Base-by-base conservation (phyloP, 2,797 vertebrate genomes). In the Florisuga fusca region DNA sequence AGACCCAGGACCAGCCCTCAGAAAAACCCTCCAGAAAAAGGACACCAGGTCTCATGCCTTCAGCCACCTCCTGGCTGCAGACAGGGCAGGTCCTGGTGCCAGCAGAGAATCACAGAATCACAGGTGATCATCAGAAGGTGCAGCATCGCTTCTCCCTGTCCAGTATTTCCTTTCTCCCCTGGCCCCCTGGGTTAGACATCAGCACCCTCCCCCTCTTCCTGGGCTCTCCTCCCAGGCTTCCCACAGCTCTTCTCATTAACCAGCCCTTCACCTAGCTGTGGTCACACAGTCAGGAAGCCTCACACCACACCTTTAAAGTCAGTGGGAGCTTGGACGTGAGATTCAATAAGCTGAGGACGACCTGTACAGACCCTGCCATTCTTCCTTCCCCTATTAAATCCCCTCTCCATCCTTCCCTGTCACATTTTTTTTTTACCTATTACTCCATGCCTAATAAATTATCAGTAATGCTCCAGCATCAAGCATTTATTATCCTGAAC, bases 401-500 rank as follows among this genome's bases (percentile, higher is more conserved):
- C 48, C 34, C 43, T 93, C 89, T 90, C 58, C 53, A 53, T 88
- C 75, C 63, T 91, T 79, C 91, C 82, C 74, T 84, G 84, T 89
- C 69, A 61, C 63, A 95, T 91, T 88, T 71, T 46, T 71, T 46
- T 95, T 97, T 97, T 95, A 82, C 88, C 93, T 96, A 94, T 96
- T 97, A 94, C 79, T 95, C 85, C 63, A 69, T 71, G 63, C 66
- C 95, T 96, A 97, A 97, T 97, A 98, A 97, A 97, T 97, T 96
- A 97, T 83, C 84, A 87, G 78, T 86, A 97, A 96, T 89, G 91
- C 58, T 89, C 68, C 66, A 72, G 71, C 87, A 97, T 96, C 95
- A 97, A 97, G 95, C 95, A 96, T 97, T 97, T 97, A 96, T 97
- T 96, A 97, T 86, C 94, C 72, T 53, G 67, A 95, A 84, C 19